phyloP scores from a whole-genome alignment of 2,113 vertebrate genomes.

The Synchiropus splendidus region DNA sequence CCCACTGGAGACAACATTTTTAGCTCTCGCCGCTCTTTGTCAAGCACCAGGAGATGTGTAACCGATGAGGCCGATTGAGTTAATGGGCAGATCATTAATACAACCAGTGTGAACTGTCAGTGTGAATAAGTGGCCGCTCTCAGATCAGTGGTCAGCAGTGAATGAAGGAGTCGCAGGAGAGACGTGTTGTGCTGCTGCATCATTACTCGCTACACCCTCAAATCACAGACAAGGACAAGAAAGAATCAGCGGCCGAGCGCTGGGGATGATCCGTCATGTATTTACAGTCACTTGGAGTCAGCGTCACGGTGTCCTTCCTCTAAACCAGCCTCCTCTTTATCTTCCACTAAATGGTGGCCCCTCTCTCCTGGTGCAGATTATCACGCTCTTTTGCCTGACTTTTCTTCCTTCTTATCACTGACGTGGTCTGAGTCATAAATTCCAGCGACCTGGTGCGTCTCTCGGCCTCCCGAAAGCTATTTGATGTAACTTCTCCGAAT shows the following conservation, averaged over 20 bases:
- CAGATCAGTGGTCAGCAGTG: constrained; percentile 6
- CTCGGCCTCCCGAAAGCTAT: constrained; percentile 5
- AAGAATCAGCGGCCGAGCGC: neutral
- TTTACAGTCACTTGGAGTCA: constrained; percentile 29
- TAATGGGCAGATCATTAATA: constrained; percentile 8
- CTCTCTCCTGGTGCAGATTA: constrained; percentile 15
- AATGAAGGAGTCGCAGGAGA: constrained; percentile 1
- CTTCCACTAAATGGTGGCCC: constrained; percentile 17
- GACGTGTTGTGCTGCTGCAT: constrained; percentile 3
- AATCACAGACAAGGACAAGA: constrained; percentile 11
- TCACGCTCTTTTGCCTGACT: constrained; percentile 19
- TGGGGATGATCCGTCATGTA: constrained; percentile 10
- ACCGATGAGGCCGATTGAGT: neutral
- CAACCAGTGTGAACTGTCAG: constrained; percentile 3
- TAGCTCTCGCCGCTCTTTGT: neutral
- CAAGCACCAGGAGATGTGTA: neutral
- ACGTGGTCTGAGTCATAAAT: constrained; percentile 30
- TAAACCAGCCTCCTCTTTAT: constrained; percentile 19
- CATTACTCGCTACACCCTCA: neutral
- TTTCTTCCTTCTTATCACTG: constrained; percentile 28
- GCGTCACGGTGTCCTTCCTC: constrained; percentile 10
- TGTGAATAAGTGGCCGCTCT: constrained; percentile 5
- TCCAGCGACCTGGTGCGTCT: constrained; percentile 3
- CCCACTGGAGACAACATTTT: neutral
- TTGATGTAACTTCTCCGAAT: constrained; percentile 51